Evolutionary conservation across 2,888 invertebrate genomes (phyloP).

Genomic region (Tinea trinotella): DNA sequence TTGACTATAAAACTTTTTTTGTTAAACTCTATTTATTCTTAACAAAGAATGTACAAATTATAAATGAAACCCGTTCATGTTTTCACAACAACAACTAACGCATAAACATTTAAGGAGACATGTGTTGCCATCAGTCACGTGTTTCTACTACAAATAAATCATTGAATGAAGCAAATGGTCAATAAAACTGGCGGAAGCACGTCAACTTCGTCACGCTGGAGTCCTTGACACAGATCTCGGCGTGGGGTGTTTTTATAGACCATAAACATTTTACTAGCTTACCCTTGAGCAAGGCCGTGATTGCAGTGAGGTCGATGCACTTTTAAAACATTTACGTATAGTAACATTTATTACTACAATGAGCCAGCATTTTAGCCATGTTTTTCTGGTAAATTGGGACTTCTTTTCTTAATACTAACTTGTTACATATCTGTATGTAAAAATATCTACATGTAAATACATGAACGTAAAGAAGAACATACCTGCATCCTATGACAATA

Average conservation of each 20-base stretch:
- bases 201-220: slow-evolving; percentile 40
- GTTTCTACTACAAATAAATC: slow-evolving; percentile 9
- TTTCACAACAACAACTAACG: too few species aligned
- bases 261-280: slow-evolving; percentile 72
- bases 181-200: slow-evolving; percentile 39
- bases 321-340: slow-evolving; percentile 23
- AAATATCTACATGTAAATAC: too few species aligned
- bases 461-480: too few species aligned
- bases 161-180: slow-evolving; percentile 36
- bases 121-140: slow-evolving; percentile 2
- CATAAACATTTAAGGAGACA: not conserved
- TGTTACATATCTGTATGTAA: too few species aligned
- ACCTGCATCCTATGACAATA: too few species aligned
- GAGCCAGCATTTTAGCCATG: too few species aligned
- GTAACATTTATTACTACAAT: not conserved
- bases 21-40: too few species aligned
- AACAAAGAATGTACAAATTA: too few species aligned
- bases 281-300: slow-evolving; percentile 61
- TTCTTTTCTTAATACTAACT: too few species aligned
- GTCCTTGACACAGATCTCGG: slow-evolving; percentile 60
- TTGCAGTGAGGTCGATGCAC: slow-evolving; percentile 68
- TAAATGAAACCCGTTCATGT: too few species aligned
- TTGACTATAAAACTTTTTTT: too few species aligned
- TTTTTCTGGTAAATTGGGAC: too few species aligned
- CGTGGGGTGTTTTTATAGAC: slow-evolving; percentile 65